Evolutionary conservation across 2,113 vertebrate species (phyloP).

Genomic region (Isurus oxyrinchus): DNA sequence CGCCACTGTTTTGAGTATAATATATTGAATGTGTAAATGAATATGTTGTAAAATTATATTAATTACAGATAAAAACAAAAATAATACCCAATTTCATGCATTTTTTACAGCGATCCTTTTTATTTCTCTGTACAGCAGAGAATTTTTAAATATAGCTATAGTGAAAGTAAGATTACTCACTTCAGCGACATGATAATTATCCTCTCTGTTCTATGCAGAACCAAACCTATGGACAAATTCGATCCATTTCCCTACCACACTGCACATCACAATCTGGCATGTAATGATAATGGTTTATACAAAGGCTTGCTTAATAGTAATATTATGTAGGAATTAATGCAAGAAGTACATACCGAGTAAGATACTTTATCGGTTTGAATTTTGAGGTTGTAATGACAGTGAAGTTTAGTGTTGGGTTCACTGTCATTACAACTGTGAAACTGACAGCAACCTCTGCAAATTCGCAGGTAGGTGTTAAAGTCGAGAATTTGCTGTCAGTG

Average conservation of each 20-base stretch:
- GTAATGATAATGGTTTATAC: neutral
- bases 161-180: neutral
- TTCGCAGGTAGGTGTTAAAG: no score
- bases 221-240: neutral
- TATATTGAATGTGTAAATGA: neutral
- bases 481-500: no score
- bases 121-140: neutral
- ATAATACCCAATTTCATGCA: neutral
- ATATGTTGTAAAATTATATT: neutral
- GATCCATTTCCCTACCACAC: neutral
- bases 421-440: no score
- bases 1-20: neutral
- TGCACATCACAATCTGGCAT: neutral
- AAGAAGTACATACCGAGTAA: neutral
- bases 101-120: neutral
- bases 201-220: neutral
- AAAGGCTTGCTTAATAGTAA: neutral
- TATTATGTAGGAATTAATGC: neutral
- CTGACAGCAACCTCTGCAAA: no score
- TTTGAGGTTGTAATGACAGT: no score
- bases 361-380: neutral
- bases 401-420: no score
- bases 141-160: neutral
- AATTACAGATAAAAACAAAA: neutral
- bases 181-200: neutral